phyloP scores from a whole-genome alignment of 2,797 vertebrate genomes.

The Oryzias dopingdopingensis region DNA sequence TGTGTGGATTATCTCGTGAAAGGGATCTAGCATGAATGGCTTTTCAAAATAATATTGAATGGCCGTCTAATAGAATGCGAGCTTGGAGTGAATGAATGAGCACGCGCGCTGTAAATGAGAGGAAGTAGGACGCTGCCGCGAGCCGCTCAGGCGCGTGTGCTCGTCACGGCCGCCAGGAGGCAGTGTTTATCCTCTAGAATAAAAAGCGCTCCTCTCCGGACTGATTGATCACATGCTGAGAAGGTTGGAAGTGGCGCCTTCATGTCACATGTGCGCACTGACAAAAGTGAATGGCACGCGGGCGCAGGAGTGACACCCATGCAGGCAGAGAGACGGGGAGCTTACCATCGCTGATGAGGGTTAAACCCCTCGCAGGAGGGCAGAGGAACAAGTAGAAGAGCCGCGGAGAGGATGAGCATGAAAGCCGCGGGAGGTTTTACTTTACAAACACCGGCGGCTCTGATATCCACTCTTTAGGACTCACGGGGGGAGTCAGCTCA shows the following conservation, averaged over 20 bases:
- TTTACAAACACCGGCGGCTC: conserved; percentile 44
- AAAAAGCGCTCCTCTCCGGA: conserved; percentile 33
- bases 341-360: conserved; percentile 41
- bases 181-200: conserved; percentile 45
- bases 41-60: conserved; percentile 60
- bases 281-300: conserved; percentile 70
- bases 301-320: conserved; percentile 69
- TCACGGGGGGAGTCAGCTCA: conserved; percentile 19
- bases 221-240: conserved; percentile 66
- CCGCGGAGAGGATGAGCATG: conserved; percentile 55
- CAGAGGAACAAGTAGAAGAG: neutral
- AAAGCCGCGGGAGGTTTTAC: conserved; percentile 50
- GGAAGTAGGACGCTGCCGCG: conserved; percentile 24
- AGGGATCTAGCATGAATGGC: conserved; percentile 56
- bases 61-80: conserved; percentile 39
- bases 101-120: conserved; percentile 6
- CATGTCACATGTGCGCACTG: conserved; percentile 72
- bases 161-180: conserved; percentile 54
- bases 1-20: neutral
- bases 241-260: conserved; percentile 61
- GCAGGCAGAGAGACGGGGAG: conserved; percentile 29
- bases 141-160: conserved; percentile 24
- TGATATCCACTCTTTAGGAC: conserved; percentile 20
- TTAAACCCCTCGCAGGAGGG: conserved; percentile 9
- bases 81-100: conserved; percentile 55